A percentile compares a stretch with the other conserved stretches of the same genome.
Evolutionary conservation across 2,888 invertebrate genomes (phyloP).

Genomic region (Acrobeloides nanus): DNA sequence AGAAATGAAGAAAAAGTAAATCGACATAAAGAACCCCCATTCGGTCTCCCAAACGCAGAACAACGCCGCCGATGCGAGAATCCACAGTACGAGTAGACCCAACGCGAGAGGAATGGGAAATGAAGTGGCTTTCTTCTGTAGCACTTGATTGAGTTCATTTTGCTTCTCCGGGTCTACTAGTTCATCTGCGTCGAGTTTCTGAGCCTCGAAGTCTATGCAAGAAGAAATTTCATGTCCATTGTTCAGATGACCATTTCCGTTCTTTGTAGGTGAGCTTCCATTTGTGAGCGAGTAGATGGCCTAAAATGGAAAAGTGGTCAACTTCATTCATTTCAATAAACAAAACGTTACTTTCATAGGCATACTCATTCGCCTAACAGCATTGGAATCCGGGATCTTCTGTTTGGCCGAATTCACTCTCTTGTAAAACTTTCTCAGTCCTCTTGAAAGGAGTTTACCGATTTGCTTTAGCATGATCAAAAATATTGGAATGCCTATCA

Average conservation of each 20-base stretch:
- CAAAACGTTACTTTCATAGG: conserved; percentile 26
- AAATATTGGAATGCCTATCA: conserved; percentile 49
- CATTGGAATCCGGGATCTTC: conserved; percentile 27
- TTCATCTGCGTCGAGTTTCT: conserved; percentile 6
- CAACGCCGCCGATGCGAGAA: conserved; percentile 38
- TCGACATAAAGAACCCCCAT: conserved; percentile 35
- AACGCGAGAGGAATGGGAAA: conserved; percentile 47
- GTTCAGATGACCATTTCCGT: too few species aligned
- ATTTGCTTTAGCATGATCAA: conserved; percentile 46
- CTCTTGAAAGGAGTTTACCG: conserved; percentile 39
- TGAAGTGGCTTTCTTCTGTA: conserved; percentile 22
- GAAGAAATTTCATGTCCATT: too few species aligned
- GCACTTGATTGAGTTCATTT: conserved; percentile 21
- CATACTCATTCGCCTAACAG: conserved; percentile 22
- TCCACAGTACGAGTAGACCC: conserved; percentile 44
- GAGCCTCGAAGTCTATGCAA: too few species aligned
- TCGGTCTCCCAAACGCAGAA: conserved; percentile 43
- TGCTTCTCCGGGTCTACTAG: conserved; percentile 16
- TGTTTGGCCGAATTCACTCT: conserved; percentile 28
- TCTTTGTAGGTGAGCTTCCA: too few species aligned
- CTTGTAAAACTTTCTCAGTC: conserved; percentile 41
- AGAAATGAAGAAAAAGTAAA: conserved; percentile 51
- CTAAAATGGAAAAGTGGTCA: too few species aligned
- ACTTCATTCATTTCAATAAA: too few species aligned
- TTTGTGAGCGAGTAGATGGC: too few species aligned